Percentiles rank a stretch among this genome's conserved stretches.
phyloP scores from a whole-genome alignment of 2,888 invertebrate species.

The Drosophila paranaensis region DNA sequence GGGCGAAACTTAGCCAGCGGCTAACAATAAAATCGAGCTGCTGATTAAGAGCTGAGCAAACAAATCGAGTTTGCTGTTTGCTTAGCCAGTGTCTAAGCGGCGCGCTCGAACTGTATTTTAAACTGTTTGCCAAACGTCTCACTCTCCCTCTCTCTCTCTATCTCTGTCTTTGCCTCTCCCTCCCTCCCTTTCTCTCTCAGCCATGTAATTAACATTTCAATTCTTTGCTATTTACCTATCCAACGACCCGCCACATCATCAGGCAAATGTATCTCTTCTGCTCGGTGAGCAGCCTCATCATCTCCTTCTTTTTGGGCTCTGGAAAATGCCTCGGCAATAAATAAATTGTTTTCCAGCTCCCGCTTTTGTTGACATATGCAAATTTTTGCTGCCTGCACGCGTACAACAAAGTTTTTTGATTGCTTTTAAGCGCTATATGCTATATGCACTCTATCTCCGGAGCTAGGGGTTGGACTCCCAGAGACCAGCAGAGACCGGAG shows the following conservation, averaged over 20 bases:
- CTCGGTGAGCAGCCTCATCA: slow-evolving; percentile 1
- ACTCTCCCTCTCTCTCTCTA: neutral
- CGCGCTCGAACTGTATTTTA: slow-evolving; percentile 70
- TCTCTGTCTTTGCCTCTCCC: too few relatives aligned
- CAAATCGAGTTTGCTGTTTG: slow-evolving; percentile 70
- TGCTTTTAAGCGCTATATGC: slow-evolving; percentile 55
- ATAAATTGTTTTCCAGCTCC: slow-evolving; percentile 66
- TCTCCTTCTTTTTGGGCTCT: neutral
- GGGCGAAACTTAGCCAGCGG: slow-evolving; percentile 40
- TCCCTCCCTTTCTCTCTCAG: slow-evolving; percentile 13
- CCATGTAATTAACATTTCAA: slow-evolving; percentile 78
- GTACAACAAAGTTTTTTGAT: slow-evolving; percentile 63
- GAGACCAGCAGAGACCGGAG: slow-evolving; percentile 3
- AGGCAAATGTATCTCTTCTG: slow-evolving; percentile 74
- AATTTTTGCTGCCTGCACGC: slow-evolving; percentile 63
- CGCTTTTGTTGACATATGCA: slow-evolving; percentile 75
- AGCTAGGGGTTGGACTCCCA: neutral
- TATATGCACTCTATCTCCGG: slow-evolving; percentile 16
- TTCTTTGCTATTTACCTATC: slow-evolving; percentile 49
- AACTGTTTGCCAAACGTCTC: slow-evolving; percentile 63
- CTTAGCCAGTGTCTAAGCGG: slow-evolving; percentile 77
- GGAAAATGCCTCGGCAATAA: slow-evolving; percentile 54
- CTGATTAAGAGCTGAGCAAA: slow-evolving; percentile 78
- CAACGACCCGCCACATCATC: slow-evolving; percentile 28
- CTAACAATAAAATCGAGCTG: slow-evolving; percentile 53